Percentiles rank a stretch among this genome's conserved stretches.
Conservation (phyloP, 2,113 vertebrate genomes). For the Nothoprocta pentlandii region DNA sequence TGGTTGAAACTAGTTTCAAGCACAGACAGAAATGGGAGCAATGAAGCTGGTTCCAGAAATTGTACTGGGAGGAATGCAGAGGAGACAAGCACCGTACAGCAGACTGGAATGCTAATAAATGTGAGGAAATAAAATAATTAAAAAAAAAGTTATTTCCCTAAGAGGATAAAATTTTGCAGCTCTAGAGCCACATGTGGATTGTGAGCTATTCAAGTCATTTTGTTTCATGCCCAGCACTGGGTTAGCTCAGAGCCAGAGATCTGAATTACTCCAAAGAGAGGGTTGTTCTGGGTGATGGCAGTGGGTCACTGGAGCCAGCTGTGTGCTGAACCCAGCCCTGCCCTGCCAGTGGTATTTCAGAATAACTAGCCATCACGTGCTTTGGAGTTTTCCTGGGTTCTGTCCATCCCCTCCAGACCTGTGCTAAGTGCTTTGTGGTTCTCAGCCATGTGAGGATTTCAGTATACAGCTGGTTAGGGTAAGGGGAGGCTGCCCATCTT, state of each 20-base stretch:
- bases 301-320: conserved; percentile 16
- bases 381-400: conserved; percentile 14
- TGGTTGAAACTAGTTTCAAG: conserved; percentile 44
- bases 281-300: not conserved
- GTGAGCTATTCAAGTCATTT: conserved; percentile 22
- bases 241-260: conserved; percentile 10
- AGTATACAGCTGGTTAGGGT: conserved; percentile 26
- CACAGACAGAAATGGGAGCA: not conserved
- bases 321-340: not conserved
- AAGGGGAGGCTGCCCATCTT: conserved; percentile 16
- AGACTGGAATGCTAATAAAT: conserved; percentile 25
- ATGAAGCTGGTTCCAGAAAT: conserved; percentile 37
- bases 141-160: conserved; percentile 15
- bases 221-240: not conserved
- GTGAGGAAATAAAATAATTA: conserved; percentile 23
- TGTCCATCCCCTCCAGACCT: not conserved
- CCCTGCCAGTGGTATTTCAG: not conserved
- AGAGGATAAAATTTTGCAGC: not conserved
- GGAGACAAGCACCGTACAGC: not conserved
- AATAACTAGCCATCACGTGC: not conserved
- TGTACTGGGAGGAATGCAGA: not conserved
- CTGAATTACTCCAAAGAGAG: not conserved
- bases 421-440: conserved; percentile 19
- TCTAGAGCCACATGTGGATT: conserved; percentile 45
- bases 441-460: not conserved